Evolutionary conservation across 2,113 vertebrate genomes (phyloP), one percentile per base, ranked within the genome.

Genomic region (Bubo scandiacus): DNA sequence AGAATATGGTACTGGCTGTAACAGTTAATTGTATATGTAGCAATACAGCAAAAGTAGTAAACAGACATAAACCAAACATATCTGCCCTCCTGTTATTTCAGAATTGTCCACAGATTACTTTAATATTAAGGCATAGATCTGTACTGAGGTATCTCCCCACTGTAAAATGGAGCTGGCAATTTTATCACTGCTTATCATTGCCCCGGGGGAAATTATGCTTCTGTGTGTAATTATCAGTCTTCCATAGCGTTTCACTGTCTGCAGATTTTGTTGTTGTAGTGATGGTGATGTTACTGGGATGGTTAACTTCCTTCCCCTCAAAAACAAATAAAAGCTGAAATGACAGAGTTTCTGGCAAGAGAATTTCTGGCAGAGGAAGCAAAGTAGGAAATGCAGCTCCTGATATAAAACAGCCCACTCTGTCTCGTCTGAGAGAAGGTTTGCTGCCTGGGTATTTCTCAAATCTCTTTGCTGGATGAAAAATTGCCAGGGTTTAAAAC

Each of bases 371-470:
- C 94, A 88, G 83, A 88, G 11, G 26, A 88, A 81, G 68, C 30
- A 86, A 92, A 96, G 81, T 92, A 95, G 92, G 92, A 96, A 96
- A 95, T 61, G 40, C 65, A 91, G 57, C 25, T 88, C 66, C 91
- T 89, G 88, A 94, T 89, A 91, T 5, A 92, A 94, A 93, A 57
- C 91, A 97, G 88, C 52, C 86, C 57, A 94, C 91, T 90, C 62
- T 79, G 61, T 94, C 83, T 92, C 32, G 22, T 94, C 88, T 91
- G 65, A 88, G 57, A 83, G 43, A 85, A 82, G 59, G 52, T 34
- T 84, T 86, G 61, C 68, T 92, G 88, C 95, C 47, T 83, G 77
- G 51, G 61, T 88, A 74, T 88, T 95, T 95, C 86, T 94, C 83
- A 49, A 57, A 86, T 83, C 61, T 79, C n/a, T 57, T 43, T 55